Conservation (phyloP, 2,113 vertebrate species). For the Onychorhynchus coronatus region DNA sequence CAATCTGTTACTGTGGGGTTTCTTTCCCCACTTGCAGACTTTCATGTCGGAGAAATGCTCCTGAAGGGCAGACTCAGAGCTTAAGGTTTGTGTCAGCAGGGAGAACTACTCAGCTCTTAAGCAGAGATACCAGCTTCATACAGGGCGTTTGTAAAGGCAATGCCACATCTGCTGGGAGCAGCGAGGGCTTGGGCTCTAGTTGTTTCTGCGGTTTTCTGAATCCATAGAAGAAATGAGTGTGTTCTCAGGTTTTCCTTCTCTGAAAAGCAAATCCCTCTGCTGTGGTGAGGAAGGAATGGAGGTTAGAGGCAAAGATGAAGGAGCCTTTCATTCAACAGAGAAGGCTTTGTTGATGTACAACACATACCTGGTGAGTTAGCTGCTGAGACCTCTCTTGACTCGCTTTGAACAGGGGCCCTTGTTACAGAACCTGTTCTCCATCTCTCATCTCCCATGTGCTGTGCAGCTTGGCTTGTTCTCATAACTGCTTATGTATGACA, state of each 20-base stretch:
- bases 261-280: constrained; percentile 44
- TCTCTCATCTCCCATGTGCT: not conserved
- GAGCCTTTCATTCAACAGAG: constrained; percentile 57
- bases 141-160: not conserved
- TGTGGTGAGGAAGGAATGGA: constrained; percentile 54
- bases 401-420: constrained; percentile 47
- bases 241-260: constrained; percentile 42
- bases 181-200: not conserved
- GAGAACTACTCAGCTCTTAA: not conserved
- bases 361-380: constrained; percentile 12
- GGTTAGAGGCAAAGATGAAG: constrained; percentile 50
- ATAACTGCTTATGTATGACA: not conserved
- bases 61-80: not conserved
- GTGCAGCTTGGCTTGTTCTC: constrained; percentile 3
- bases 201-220: constrained; percentile 25
- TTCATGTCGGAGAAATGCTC: not conserved
- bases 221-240: constrained; percentile 24
- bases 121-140: not conserved
- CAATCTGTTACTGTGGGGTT: not conserved
- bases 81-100: not conserved
- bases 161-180: not conserved
- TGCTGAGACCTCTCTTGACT: constrained; percentile 50
- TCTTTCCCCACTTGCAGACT: not conserved
- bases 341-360: constrained; percentile 51
- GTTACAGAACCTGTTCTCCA: constrained; percentile 44